Base-by-base conservation (phyloP, 2,888 invertebrate species). In the Chaetogeoica ovagalla region DNA sequence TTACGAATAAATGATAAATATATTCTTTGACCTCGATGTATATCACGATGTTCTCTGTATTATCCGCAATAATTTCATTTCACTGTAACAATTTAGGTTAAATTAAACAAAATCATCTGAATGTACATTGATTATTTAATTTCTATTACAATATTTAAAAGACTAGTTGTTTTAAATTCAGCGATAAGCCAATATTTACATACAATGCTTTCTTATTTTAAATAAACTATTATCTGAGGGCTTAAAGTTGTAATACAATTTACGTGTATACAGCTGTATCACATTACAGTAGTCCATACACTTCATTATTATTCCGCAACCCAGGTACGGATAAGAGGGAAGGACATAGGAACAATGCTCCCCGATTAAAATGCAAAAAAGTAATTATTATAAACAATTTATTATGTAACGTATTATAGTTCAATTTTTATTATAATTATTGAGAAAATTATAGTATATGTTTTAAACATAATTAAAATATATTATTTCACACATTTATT, bases 121-220 rank as follows among this genome's bases (percentile, higher is more conserved):
- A 68, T 48, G 8, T 3, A 0, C 39, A n/a, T 11, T 55, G 19
- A 19, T 19, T 65, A n/a, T 8, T 65, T 65, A n/a, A 65, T 39
- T 39, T 65, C 1, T 65, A 65, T n/a, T 65, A 19, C 13, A 48
- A 48, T n/a, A 65, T 65, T 39, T n/a, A n/a, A 65, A 65, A 11
- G n/a, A 19, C n/a, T 39, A 39, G 39, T 69, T 30, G 11, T 30
- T 55, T 13, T n/a, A 13, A 30, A 59, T 59, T 70, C 13, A 39
- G n/a, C 21, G 69, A 70, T 57, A 57, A 57, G 57, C 6, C 37
- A 48, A 17, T 23, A 68, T 68, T 68, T 48, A 21, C 68, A 68
- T 48, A 68, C 68, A 68, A 68, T 68, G 68, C 48, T 23, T 23
- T 21, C 23, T 8, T 48, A 23, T 48, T 48, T 9, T 68, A 23